Evolutionary conservation across 2,888 invertebrate species (phyloP).

Genomic region (Ctena decussata): DNA sequence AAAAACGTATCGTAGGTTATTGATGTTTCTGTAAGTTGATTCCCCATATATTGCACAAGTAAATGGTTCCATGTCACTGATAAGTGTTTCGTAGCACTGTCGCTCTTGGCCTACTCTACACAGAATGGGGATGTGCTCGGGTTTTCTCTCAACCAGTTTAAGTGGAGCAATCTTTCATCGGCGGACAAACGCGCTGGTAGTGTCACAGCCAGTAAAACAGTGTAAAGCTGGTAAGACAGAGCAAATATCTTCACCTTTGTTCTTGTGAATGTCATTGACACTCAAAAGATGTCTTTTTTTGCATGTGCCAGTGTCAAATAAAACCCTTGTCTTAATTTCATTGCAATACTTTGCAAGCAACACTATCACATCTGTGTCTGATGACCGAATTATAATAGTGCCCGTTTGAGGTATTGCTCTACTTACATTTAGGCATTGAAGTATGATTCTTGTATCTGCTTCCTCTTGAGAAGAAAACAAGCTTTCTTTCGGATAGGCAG

Average conservation of each 20-base stretch:
- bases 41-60: not conserved
- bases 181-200: slow-evolving; percentile 48
- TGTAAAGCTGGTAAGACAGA: not conserved
- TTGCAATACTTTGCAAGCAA: slow-evolving; percentile 23
- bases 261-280: slow-evolving; percentile 17
- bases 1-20: no score
- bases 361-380: slow-evolving; percentile 38
- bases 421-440: not conserved
- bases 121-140: not conserved
- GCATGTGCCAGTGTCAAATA: slow-evolving; percentile 48
- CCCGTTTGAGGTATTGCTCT: not conserved
- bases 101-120: no score
- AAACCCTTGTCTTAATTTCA: not conserved
- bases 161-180: not conserved
- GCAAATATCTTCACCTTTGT: slow-evolving; percentile 30
- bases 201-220: slow-evolving; percentile 18
- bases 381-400: not conserved
- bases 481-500: not conserved
- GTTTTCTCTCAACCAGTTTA: slow-evolving; percentile 38
- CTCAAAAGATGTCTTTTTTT: not conserved
- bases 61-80: no score
- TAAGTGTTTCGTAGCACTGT: no score
- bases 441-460: not conserved
- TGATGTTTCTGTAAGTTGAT: no score
- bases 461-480: not conserved